Evolutionary conservation across 2,797 vertebrate genomes (phyloP), one percentile per base, ranked within the genome.

Genomic region (Labeo calbasu): DNA sequence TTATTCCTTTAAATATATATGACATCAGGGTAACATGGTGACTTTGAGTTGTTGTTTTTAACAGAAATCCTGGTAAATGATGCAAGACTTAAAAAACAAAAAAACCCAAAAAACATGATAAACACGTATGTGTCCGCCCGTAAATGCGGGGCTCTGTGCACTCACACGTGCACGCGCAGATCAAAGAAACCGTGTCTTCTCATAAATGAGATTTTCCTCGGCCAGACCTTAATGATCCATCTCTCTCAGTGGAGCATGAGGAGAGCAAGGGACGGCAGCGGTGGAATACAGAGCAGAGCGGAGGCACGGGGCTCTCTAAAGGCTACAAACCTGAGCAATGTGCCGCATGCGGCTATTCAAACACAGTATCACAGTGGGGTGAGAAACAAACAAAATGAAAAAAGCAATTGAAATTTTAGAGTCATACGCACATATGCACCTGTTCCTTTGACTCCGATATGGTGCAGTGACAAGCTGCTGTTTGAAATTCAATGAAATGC

Each of bases 401-500:
- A 84, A 79, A 81, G 55, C 53, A 61, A 84, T 79, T 70, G 66
- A 72, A 72, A 78, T 79, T 78, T 70, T 84, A 21, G 65, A 84
- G 66, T 79, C 75, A 71, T 50, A 84, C 66, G 46, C 75, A 59
- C 66, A 84, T 48, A 70, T n/a, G 82, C 82, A 78, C 82, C 82
- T 84, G 82, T 79, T 84, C 82, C 43, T 81, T 82, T 84, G 79
- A 84, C 79, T 77, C 23, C 12, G 66, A 84, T 81, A 84, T 78
- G 76, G 65, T 79, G 76, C 76, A 72, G 53, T 79, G 82, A 72
- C 82, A 79, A 84, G 82, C 65, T 78, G 66, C 82, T 84, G 75
- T 92, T 89, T 92, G 88, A 89, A 91, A 91, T 91, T 94, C 91
- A 92, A 40, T 87, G 88, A 92, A 88, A 84, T 89, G 81, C 81